Evolutionary conservation across 2,888 invertebrate genomes (phyloP).

Genomic region (Schizotus pectinicornis): DNA sequence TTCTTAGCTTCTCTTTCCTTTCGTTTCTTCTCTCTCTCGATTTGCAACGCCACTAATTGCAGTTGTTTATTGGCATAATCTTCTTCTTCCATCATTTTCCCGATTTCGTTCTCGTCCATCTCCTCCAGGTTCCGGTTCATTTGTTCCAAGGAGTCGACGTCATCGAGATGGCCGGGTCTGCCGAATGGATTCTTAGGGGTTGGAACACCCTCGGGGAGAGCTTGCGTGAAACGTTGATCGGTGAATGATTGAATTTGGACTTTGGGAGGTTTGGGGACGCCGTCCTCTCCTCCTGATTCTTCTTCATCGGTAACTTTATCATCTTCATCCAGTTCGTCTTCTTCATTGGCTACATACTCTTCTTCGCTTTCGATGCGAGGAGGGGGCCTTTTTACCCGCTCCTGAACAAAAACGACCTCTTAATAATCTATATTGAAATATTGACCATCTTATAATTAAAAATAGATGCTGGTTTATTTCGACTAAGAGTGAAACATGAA

Average conservation of each 20-base stretch:
- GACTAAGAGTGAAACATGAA: too few relatives aligned
- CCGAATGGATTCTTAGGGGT: constrained; percentile 6
- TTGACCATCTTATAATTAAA: constrained; percentile 1
- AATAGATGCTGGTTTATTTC: neutral
- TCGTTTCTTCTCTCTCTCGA: constrained; percentile 64
- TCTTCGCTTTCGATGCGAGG: constrained; percentile 62
- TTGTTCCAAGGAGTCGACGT: constrained; percentile 56
- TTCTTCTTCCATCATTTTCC: constrained; percentile 67
- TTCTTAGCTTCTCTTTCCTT: constrained; percentile 61
- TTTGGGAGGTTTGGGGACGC: constrained; percentile 10
- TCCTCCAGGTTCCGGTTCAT: constrained; percentile 55
- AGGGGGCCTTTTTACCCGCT: constrained; percentile 56
- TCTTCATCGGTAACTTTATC: constrained; percentile 55
- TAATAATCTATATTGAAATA: neutral
- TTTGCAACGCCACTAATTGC: constrained; percentile 59
- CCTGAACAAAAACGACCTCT: constrained; percentile 47
- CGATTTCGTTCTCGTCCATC: constrained; percentile 57
- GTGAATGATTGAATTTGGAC: constrained; percentile 18
- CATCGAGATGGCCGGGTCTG: constrained; percentile 34
- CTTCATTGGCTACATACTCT: constrained; percentile 62
- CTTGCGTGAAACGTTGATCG: constrained; percentile 13
- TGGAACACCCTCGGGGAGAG: constrained; percentile 12
- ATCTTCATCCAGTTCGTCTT: constrained; percentile 57
- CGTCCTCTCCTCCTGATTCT: constrained; percentile 37
- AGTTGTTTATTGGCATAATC: constrained; percentile 65